phyloP scores from a whole-genome alignment of 2,113 vertebrate genomes.

The Microtus pennsylvanicus region DNA sequence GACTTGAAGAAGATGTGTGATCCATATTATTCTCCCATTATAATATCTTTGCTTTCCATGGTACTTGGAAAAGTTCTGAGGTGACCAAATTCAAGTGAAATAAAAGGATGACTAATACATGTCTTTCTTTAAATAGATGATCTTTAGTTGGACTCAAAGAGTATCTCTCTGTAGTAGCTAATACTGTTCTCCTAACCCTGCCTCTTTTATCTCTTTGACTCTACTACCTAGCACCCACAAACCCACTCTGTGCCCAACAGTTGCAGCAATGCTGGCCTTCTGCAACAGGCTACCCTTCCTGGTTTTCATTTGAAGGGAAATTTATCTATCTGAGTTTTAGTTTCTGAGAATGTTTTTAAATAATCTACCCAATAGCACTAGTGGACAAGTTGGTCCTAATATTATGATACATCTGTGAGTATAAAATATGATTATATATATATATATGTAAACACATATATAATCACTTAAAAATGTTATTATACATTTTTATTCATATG shows the following conservation, averaged over 20 bases:
- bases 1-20: not conserved
- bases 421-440: not conserved
- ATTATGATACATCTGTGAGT: not conserved
- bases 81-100: not conserved
- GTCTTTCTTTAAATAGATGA: not conserved
- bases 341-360: not conserved
- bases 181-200: not conserved
- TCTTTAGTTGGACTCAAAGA: not conserved
- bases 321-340: not conserved
- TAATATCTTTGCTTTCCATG: not conserved
- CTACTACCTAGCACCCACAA: not conserved
- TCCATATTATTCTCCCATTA: not conserved
- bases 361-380: not conserved
- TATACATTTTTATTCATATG: not conserved
- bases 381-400: not conserved
- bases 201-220: not conserved
- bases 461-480: not conserved
- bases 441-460: not conserved
- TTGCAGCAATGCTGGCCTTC: no score
- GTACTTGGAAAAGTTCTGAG: not conserved
- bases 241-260: rapidly evolving
- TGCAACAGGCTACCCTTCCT: not conserved
- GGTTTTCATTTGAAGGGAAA: not conserved
- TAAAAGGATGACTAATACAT: not conserved
- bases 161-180: not conserved